Evolutionary conservation across 2,113 vertebrate species (phyloP).

Genomic region (Prunella fulvescens): DNA sequence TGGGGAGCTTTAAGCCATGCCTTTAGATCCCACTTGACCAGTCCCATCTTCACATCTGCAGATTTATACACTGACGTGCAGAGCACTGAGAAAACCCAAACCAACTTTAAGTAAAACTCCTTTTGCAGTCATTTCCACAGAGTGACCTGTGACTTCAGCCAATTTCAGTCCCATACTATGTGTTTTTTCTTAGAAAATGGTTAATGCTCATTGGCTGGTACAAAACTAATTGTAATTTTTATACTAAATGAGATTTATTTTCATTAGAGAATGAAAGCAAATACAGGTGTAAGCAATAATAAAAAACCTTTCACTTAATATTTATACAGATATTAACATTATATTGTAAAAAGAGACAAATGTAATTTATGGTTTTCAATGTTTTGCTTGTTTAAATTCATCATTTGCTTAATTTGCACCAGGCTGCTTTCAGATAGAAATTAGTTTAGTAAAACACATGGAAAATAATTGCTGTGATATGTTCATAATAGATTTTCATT

Average conservation of each 20-base stretch:
- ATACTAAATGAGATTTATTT: not conserved
- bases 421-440: not conserved
- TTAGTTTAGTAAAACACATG: not conserved
- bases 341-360: not conserved
- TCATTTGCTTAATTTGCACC: not conserved
- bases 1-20: not conserved
- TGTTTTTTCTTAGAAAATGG: not conserved
- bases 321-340: not conserved
- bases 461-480: not conserved
- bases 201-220: not conserved
- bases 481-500: too few relatives aligned
- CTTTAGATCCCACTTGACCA: not conserved
- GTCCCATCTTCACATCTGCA: not conserved
- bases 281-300: not conserved
- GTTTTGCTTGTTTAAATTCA: not conserved
- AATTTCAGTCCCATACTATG: not conserved
- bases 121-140: not conserved
- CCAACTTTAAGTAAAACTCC: not conserved
- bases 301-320: not conserved
- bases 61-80: not conserved
- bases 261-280: not conserved
- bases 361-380: not conserved
- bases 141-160: not conserved
- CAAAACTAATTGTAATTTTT: not conserved
- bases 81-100: not conserved